Evolutionary conservation across 2,797 vertebrate genomes (phyloP).

Genomic region (Enteromius unitaeniatus): DNA sequence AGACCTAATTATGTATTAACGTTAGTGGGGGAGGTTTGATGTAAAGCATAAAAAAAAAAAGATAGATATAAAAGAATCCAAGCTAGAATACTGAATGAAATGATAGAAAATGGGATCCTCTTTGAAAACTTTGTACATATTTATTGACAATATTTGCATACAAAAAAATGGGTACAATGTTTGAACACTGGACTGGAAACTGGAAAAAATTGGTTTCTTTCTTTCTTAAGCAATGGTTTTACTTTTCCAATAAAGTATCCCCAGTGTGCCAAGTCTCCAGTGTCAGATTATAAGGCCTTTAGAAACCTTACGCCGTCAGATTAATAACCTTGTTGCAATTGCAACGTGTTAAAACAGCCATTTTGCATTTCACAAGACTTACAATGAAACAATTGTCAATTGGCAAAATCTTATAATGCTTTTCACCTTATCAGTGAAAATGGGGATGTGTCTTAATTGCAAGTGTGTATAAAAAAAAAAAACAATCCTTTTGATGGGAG

Average conservation of each 20-base stretch:
- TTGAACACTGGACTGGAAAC: neutral
- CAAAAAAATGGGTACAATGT: neutral
- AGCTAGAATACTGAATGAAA: neutral
- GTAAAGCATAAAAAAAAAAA: neutral
- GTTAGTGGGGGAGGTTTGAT: neutral
- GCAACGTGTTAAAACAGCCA: conserved; percentile 67
- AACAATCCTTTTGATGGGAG: neutral
- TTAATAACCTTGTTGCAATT: conserved; percentile 68
- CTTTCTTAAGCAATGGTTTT: conserved; percentile 57
- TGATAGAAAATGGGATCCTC: neutral
- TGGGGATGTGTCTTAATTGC: conserved; percentile 50
- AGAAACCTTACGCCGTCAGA: conserved; percentile 70
- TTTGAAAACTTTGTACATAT: neutral
- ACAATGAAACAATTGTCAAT: conserved; percentile 29
- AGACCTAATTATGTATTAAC: conserved; percentile 1
- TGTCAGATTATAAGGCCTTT: conserved; percentile 59
- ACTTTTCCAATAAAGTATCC: conserved; percentile 54
- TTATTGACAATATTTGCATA: conserved; percentile 4
- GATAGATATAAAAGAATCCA: neutral
- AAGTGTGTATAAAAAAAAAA: conserved; percentile 39
- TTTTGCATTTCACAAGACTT: conserved; percentile 70
- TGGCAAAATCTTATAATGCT: conserved; percentile 55
- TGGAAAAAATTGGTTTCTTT: neutral
- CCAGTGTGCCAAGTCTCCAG: conserved; percentile 62
- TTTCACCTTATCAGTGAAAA: conserved; percentile 42